phyloP scores from a whole-genome alignment of 2,797 vertebrate genomes.

The Myotis daubentonii region DNA sequence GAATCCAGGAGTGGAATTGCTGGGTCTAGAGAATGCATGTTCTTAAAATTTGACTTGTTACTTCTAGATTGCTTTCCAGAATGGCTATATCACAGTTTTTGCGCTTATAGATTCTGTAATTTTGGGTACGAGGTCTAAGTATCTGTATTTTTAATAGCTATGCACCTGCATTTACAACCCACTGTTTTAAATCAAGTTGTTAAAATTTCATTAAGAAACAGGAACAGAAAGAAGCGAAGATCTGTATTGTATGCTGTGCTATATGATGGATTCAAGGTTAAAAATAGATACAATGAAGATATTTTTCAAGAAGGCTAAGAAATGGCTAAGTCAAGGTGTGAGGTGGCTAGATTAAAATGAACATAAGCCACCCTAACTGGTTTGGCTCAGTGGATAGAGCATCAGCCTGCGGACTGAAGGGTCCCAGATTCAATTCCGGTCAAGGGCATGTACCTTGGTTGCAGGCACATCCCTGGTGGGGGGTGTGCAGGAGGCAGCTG shows the following conservation, averaged over 20 bases:
- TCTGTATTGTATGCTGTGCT: neutral
- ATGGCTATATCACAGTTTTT: neutral
- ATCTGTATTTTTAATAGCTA: constrained; percentile 2
- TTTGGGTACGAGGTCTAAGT: neutral
- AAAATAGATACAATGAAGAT: neutral
- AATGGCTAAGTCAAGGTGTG: neutral
- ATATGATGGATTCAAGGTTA: constrained; percentile 11
- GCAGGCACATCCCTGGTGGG: no score
- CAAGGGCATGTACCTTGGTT: no score
- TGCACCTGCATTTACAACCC: neutral
- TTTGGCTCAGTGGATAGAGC: no score
- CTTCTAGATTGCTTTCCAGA: constrained; percentile 22
- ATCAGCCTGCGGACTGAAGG: no score
- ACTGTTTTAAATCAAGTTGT: constrained; percentile 19
- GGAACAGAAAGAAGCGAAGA: neutral
- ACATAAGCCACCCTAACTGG: no score
- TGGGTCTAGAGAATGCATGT: neutral
- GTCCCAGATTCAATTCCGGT: no score
- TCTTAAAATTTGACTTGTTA: constrained; percentile 9
- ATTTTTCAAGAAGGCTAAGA: neutral
- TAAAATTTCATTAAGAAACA: constrained; percentile 55
- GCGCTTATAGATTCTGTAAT: neutral
- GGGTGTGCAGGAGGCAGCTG: no score
- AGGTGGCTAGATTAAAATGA: neutral
- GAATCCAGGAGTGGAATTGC: neutral